These are phyloP conservation scores for Chromis chromis DNA, from an alignment of 2,797 vertebrate genomes.

Conservation along the genomic window DNA sequence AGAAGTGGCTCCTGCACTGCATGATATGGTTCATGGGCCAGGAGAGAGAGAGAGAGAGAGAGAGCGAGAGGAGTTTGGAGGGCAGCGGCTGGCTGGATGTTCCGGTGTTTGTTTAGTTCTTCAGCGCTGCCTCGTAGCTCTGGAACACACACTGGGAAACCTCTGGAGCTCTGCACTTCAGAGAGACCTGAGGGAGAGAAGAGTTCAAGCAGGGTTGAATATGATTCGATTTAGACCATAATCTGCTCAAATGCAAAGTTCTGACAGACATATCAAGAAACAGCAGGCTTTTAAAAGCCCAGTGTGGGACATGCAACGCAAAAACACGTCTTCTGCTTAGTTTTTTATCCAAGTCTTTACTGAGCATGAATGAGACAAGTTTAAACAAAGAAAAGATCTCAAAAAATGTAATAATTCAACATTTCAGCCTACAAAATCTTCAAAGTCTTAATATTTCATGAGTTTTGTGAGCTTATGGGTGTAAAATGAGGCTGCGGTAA, in stretches of 20 bases:
- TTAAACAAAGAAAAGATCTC: background rate
- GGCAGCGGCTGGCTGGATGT: conserved; percentile 26
- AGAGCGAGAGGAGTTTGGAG: conserved; percentile 28
- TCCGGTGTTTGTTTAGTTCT: conserved; percentile 86
- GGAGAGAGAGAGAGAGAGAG: conserved; percentile 3
- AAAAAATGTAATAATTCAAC: background rate
- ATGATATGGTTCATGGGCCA: conserved; percentile 18
- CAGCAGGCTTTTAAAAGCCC: background rate
- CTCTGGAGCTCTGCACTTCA: conserved; percentile 95
- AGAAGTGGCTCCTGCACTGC: conserved; percentile 27
- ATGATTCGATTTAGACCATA: background rate
- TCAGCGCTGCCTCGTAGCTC: conserved; percentile 93
- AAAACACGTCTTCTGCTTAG: background rate
- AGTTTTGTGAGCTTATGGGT: background rate
- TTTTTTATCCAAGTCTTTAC: background rate
- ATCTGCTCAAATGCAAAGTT: background rate
- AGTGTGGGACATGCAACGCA: background rate
- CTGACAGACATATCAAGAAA: background rate
- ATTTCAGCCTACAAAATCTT: background rate
- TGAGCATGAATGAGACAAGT: background rate
- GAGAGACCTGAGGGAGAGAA: conserved; percentile 85
- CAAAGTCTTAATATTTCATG: background rate
- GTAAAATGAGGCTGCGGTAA: background rate
- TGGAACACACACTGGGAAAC: conserved; percentile 93
- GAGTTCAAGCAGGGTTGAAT: too few relatives aligned